Evolutionary conservation across 2,888 invertebrate species (phyloP), one percentile per base, ranked within the genome.

Genomic region (Stenodema calcarata): DNA sequence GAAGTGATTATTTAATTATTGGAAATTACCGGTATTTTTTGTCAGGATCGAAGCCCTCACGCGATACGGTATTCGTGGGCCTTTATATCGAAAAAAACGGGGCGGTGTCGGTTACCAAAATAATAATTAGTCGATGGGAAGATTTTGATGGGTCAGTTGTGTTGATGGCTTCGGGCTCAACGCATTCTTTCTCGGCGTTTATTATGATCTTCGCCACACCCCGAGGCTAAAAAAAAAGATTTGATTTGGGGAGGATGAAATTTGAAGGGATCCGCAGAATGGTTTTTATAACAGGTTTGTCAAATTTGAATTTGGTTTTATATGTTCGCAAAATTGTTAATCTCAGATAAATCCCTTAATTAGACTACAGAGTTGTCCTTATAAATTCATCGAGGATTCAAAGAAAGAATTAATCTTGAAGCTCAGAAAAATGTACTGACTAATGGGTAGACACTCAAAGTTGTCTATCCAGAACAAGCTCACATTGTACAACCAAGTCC

Each of bases 1-100:
- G 73, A 73, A 30, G 73, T 35, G 73, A 73, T 73, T 73, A 73
- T 73, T 73, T 73, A 73, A 73, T 73, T 73, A 73, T 35, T 30
- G 41, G 41, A 73, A 73, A 73, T 73, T 16, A 73, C 35, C 73
- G 41, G 73, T 62, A 62, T 27, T 70, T 70, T 73, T 73, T 41
- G n/a, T 16, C 0, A 35, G 73, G 73, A 35, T 73, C 73, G 73
- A 73, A 35, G 30, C 73, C 73, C 73, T 73, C 73, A 73, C 35
- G 35, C 73, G 73, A 73, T 41, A 14, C 62, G 23, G 11, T n/a
- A 18, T 11, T 18, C 54, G 54, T 16, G 16, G 44, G 6, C n/a
- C 50, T 50, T 50, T n/a, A 50, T 50, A n/a, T 9, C n/a, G 18
- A 23, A 23, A 62, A 18, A 27, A 23, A n/a, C n/a, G n/a, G n/a